Conservation (phyloP, 1,140 invertebrate genomes). For the Cylas formicarius region DNA sequence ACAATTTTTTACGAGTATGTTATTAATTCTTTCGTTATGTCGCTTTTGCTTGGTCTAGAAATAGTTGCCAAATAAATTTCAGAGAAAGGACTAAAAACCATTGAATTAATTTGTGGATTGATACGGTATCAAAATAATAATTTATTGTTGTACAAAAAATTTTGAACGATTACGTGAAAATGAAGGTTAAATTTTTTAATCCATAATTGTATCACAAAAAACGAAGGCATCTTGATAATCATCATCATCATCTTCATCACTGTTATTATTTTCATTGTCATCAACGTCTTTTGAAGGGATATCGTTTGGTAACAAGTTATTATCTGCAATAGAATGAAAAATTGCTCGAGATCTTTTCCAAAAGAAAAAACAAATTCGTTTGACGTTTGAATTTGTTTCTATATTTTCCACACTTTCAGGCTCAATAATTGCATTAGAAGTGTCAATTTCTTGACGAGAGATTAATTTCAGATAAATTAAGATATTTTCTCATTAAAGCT, state of each 20-base stretch:
- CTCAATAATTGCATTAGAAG: conserved; percentile 3
- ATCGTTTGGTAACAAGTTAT: conserved; percentile 12
- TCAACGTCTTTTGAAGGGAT: conserved; percentile 9
- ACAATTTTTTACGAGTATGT: too few species aligned
- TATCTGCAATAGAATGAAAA: conserved; percentile 14
- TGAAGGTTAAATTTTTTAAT: conserved; percentile 10
- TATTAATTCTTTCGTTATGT: too few species aligned
- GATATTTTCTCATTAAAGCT: conserved; percentile 15
- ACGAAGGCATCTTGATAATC: conserved; percentile 11
- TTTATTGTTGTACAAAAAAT: conserved; percentile 13
- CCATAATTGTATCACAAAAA: conserved; percentile 13
- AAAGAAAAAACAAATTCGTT: conserved; percentile 7
- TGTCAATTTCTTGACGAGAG: conserved; percentile 8
- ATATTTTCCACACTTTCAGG: conserved; percentile 1
- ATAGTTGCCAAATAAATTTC: conserved; percentile 15
- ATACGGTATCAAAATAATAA: conserved; percentile 9
- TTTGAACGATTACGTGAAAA: conserved; percentile 8
- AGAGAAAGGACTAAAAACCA: conserved; percentile 4
- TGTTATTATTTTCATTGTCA: conserved; percentile 14
- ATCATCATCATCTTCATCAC: conserved; percentile 12
- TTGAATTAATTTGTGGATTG: conserved; percentile 7
- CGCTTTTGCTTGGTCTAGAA: conserved; percentile 17
- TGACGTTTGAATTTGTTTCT: neutral
- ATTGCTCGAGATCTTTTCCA: conserved; percentile 4
- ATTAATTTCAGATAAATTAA: too few species aligned